Base-by-base conservation (phyloP, 1,140 invertebrate genomes). In the Zaprionus tsacasi region DNA sequence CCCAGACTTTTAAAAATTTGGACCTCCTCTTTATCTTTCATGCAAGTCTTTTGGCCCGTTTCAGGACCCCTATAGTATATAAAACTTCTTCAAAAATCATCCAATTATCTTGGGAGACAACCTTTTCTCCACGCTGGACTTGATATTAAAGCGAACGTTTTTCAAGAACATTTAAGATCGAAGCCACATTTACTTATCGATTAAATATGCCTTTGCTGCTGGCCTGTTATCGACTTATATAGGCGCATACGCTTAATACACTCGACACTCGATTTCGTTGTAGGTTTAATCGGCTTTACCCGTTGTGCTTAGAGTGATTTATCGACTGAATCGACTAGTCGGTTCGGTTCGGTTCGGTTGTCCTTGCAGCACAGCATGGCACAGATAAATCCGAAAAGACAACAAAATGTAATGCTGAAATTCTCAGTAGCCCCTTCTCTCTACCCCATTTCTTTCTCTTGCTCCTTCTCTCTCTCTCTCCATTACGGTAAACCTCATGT, bases 391-490 rank as follows among this genome's bases (percentile, higher is more conserved):
- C 33, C 11, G 17, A 36, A 58, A 58, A 38, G 7, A 45, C 40
- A 45, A 21, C 59, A 61, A 35, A n/a, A 36, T 36, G 15, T 48
- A 36, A 52, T 64, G 45, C 15, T 50, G 45, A 21, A 50, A 21
- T 50, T 50, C 15, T 50, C 8, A 11, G 45, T 50, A 12, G 3
- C n/a, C 40, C 2, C 45, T 52, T 52, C 60, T 60, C 59, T 48
- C 35, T 54, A 21, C 21, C 21, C 21, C 2, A 21, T 2, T 21
- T 15, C 33, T 38, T 15, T 13, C 8, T 15, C 36, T 35, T 30
- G 45, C 30, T 48, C 12, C 36, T 10, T 40, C 40, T 13, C 15
- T 48, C 17, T 56, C 38, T 13, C 27, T 48, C 17, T 68, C 27
- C 45, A n/a, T 59, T 27, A 8, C 40, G 7, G 15, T 45, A 15